Base-by-base conservation (phyloP, 2,888 invertebrate genomes). In the Drosophila multiciliata region DNA sequence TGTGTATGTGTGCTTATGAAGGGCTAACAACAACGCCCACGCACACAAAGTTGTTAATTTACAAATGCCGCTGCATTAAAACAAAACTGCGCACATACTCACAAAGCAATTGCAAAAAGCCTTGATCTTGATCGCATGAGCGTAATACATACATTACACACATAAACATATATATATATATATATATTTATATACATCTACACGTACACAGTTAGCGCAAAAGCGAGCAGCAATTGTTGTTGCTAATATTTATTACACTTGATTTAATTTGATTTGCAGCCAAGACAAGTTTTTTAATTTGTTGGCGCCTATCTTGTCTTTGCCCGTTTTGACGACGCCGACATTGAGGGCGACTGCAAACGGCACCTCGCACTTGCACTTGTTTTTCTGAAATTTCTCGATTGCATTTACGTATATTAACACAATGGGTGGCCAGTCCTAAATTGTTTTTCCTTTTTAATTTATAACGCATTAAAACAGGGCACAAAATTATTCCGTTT, bases 101-200 rank as follows among this genome's bases (percentile, higher is more conserved):
- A 72, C 32, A 45, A 55, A 54, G 50, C 66, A 74, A 53, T 71
- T 75, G 73, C 70, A 69, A 76, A 86, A 81, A 90, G 83, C 91
- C 91, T 91, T 91, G 91, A 91, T 91, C 92, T 91, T 91, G 91
- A 91, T 91, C 91, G 87, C 84, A 84, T 80, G 68, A 75, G 73
- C 69, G 66, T 73, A 65, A 53, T 62, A 60, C 29, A 58, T 42
- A 50, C n/a, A 61, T 33, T 12, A 29, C 26, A 36, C 9, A n/a
- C 8, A 15, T n/a, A 12, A 12, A n/a, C 1, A 17, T 20, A n/a
- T 12, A 7, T 35, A 23, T 15, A 7, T 35, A 23, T 15, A 5
- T 52, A 52, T 50, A 17, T 15, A 33, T 23, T 15, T 1, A 4
- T 23, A 3, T 9, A 5, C 4, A 36, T 7, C 2, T n/a, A 36